Conservation (phyloP, 2,888 invertebrate species). For the Ichneumoninae sp. region DNA sequence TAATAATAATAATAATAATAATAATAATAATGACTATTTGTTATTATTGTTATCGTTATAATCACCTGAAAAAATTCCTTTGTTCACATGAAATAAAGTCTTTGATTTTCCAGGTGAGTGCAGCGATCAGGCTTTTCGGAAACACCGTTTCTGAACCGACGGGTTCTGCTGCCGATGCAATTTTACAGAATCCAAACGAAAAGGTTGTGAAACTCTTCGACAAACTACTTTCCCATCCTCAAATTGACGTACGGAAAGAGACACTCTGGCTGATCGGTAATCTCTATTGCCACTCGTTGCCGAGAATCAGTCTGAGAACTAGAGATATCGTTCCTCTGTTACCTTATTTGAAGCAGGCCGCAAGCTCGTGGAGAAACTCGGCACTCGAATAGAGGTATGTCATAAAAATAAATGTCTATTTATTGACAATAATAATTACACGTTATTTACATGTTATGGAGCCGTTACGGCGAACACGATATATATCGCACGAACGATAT, state of each 20-base stretch:
- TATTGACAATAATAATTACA: conserved; percentile 44
- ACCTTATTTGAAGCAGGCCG: conserved; percentile 68
- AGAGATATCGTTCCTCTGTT: conserved; percentile 66
- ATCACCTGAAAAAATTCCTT: no score
- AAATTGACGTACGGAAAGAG: conserved; percentile 78
- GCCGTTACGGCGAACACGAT: conserved; percentile 18
- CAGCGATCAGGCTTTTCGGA: conserved; percentile 78
- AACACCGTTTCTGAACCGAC: conserved; percentile 76
- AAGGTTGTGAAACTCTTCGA: conserved; percentile 70
- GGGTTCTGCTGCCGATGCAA: conserved; percentile 71
- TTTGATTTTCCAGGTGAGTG: conserved; percentile 72
- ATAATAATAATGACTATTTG: background rate
- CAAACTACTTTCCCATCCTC: conserved; percentile 74
- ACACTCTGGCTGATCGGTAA: conserved; percentile 83
- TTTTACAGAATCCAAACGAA: conserved; percentile 72
- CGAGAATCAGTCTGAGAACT: conserved; percentile 62
- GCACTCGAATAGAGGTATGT: conserved; percentile 34
- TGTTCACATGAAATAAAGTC: no score
- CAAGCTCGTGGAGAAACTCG: conserved; percentile 30
- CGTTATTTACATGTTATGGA: conserved; percentile 28
- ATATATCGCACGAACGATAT: background rate
- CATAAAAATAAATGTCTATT: conserved; percentile 34
- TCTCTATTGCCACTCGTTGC: conserved; percentile 77
- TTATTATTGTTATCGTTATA: background rate
- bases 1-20: no score